Percentiles rank a stretch among this genome's conserved stretches.
phyloP scores from a whole-genome alignment of 2,113 vertebrate genomes.

The Mystacornis crossleyi region DNA sequence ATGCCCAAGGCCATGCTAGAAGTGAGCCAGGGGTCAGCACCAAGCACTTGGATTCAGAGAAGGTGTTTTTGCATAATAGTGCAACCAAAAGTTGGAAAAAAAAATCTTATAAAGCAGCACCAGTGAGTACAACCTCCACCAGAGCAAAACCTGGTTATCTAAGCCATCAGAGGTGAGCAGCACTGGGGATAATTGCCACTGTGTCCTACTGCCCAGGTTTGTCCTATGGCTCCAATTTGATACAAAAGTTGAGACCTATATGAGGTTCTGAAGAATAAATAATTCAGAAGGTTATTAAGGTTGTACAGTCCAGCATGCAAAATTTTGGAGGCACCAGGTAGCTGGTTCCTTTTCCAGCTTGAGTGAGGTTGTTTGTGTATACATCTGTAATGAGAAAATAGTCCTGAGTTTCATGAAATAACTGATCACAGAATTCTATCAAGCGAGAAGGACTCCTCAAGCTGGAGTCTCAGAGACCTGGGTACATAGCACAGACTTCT shows the following conservation, averaged over 20 bases:
- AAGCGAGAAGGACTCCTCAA: not conserved
- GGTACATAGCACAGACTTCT: not conserved
- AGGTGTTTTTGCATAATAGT: fast-evolving
- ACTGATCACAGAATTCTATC: not conserved
- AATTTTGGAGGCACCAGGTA: not conserved
- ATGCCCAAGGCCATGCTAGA: not conserved
- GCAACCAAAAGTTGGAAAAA: not conserved
- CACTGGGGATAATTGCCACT: not conserved
- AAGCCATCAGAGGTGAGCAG: not conserved
- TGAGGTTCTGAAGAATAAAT: not conserved
- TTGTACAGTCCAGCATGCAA: not conserved
- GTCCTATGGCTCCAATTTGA: conserved; percentile 8
- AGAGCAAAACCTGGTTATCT: not conserved
- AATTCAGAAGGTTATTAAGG: conserved; percentile 28
- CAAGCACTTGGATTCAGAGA: not conserved
- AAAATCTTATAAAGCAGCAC: not conserved
- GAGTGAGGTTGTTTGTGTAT: not conserved
- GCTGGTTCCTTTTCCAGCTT: not conserved
- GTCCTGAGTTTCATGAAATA: not conserved
- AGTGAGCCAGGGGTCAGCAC: not conserved
- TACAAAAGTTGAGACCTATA: not conserved
- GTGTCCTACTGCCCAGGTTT: not conserved
- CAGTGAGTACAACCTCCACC: not conserved
- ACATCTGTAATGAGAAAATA: not conserved
- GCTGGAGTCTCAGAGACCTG: not conserved